These are phyloP conservation scores for Tangara arthus DNA, from an alignment of 2,797 vertebrate species.

Conservation along the genomic window DNA sequence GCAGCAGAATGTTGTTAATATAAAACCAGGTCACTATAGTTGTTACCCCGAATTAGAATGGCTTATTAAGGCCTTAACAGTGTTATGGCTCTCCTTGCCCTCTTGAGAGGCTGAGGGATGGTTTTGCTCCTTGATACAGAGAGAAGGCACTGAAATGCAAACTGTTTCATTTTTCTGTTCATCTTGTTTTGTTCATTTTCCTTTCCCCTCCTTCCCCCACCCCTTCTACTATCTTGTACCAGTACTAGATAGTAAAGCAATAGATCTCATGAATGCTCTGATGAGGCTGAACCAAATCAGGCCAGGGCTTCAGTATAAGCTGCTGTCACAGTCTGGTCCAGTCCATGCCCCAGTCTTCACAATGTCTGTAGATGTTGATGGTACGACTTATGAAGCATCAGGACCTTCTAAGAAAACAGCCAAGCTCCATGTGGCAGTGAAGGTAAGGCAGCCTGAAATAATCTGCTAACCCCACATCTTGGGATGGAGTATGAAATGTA, in stretches of 20 bases:
- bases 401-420: conserved; percentile 99
- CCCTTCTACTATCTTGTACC: conserved; percentile 55
- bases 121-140: neutral
- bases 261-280: conserved; percentile 98
- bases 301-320: conserved; percentile 96
- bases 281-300: conserved; percentile 99
- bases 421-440: conserved; percentile 97
- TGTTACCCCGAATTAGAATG: neutral
- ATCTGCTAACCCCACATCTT: neutral
- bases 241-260: conserved; percentile 99
- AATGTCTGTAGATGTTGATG: conserved; percentile 98
- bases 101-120: neutral
- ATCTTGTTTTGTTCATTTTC: conserved; percentile 36
- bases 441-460: conserved; percentile 76
- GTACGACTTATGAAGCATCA: conserved; percentile 92
- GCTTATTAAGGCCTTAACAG: neutral
- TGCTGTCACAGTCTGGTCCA: conserved; percentile 97
- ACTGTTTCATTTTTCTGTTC: conserved; percentile 27
- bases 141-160: conserved; percentile 32
- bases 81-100: neutral
- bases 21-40: neutral
- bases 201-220: neutral
- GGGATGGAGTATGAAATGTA: neutral
- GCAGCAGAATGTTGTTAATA: neutral
- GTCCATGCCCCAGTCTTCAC: conserved; percentile 98